Conservation (phyloP, 1,140 invertebrate species). For the Drosophila watanabei region DNA sequence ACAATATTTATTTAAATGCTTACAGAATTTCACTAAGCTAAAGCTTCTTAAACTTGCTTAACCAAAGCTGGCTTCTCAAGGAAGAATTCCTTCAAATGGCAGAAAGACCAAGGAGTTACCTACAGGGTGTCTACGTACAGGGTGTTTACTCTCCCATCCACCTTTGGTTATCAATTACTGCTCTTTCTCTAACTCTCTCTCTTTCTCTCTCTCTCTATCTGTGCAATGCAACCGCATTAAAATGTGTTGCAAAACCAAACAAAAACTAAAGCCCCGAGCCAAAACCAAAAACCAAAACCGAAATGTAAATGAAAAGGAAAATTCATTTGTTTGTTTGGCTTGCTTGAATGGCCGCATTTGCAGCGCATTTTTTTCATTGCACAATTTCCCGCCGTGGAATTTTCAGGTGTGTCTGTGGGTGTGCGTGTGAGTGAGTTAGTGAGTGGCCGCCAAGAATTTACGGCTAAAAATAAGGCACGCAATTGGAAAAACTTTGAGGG, state of each 20-base stretch:
- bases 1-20: not conserved
- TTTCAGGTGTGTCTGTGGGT: constrained; percentile 33
- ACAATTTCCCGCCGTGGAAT: constrained; percentile 47
- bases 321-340: constrained; percentile 43
- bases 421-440: constrained; percentile 4
- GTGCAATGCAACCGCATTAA: constrained; percentile 27
- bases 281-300: constrained; percentile 28
- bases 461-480: constrained; percentile 72
- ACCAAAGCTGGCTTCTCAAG: not conserved
- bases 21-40: too few relatives aligned
- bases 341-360: constrained; percentile 49
- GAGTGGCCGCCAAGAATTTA: constrained; percentile 56
- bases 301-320: constrained; percentile 46
- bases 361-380: constrained; percentile 37
- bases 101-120: not conserved
- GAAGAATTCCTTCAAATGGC: not conserved
- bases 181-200: too few relatives aligned
- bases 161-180: constrained; percentile 7
- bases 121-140: not conserved
- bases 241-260: constrained; percentile 34
- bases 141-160: not conserved
- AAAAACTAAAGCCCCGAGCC: constrained; percentile 16
- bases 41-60: too few relatives aligned
- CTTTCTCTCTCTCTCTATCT: not conserved
- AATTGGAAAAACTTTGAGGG: constrained; percentile 35